Base-by-base conservation (phyloP, 1,140 invertebrate genomes). In the Drosophila melanogaster region DNA sequence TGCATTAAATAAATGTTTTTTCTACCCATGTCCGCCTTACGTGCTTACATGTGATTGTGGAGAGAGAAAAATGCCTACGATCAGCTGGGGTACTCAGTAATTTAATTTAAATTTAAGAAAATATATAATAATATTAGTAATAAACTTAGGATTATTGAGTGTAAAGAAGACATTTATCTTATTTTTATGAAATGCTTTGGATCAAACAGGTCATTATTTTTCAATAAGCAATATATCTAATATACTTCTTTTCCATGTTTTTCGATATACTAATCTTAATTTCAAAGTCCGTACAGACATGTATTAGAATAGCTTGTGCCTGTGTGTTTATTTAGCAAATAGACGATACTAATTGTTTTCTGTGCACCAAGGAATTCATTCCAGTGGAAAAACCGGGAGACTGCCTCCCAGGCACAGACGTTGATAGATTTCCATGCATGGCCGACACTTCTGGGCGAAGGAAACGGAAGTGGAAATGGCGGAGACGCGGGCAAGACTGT, bases 1-100 rank as follows among this genome's bases (percentile, higher is more conserved):
- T 79, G 84, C 83, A 87, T 86, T 87, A 83, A 79, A 83, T 69
- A 86, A 86, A 83, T 81, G 81, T 76, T 79, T 81, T 81, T 64
- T 72, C 30, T 51, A 33, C 55, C 17, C 4, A 24, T 30, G 17
- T 44, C 26, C 56, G 55, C 55, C 30, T 47, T 60, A 60, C 66
- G 55, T 51, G 66, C 56, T 72, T 40, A 60, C 44, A 60, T 37
- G 40, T 19, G 38, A 41, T 19, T 26, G 7, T 40, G 30, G 7
- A 30, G 30, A 10, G 30, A 30, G 19, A 30, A 10, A 30, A 30
- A 30, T 3, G 30, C 8, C 30, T 8, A 2, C 0, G 30, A 30
- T 3, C 30, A 30, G 60, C 37, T 14, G 17, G 10, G 41, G 15
- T 4, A 19, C 7, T 19, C 15, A 6, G n/a, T 3, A 22, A 22